Base-by-base conservation (phyloP, 2,888 invertebrate genomes). In the Phrixothrix hirtus region DNA sequence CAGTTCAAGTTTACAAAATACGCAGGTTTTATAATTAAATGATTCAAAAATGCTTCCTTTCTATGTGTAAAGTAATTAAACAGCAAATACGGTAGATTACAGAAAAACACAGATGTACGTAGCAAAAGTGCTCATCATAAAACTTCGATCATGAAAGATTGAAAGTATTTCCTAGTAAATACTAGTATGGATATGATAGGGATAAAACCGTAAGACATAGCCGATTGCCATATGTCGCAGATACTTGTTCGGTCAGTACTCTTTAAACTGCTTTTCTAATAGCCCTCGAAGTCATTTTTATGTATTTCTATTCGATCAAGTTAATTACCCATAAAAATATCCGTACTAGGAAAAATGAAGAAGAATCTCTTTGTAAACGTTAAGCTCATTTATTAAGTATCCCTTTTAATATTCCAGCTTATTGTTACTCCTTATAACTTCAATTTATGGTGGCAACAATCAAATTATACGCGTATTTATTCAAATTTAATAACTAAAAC, bases 211-310 rank as follows among this genome's bases (percentile, higher is more conserved):
- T 34, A 43, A 39, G 27, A 38, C 34, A 39, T 39, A 38, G 29
- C 38, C 54, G 49, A 55, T 49, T 55, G 49, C 55, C 55, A 55
- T 55, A 55, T 55, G 55, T 55, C 55, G 55, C 55, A 39, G 41
- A 49, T 55, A 41, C 49, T 49, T 31, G 45, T 36, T 45, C 34
- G 55, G 55, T 55, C 55, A 55, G 30, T 55, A 55, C 49, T 49
- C 55, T 45, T 55, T 50, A 50, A 50, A 55, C 49, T 31, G 48
- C 48, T 54, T 54, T 48, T 43, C 55, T 53, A 53, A 53, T 53
- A 31, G 47, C 37, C 47, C 52, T 53, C 30, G 14, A 30, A 13
- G 31, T 16, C 10, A 44, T 49, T 55, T 45, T 54, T 38, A 31
- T 42, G 13, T 44, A 39, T 47, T 37, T 27, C 43, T 42, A 53